phyloP scores from a whole-genome alignment of 2,797 vertebrate genomes.

The Onychomys leucogaster region DNA sequence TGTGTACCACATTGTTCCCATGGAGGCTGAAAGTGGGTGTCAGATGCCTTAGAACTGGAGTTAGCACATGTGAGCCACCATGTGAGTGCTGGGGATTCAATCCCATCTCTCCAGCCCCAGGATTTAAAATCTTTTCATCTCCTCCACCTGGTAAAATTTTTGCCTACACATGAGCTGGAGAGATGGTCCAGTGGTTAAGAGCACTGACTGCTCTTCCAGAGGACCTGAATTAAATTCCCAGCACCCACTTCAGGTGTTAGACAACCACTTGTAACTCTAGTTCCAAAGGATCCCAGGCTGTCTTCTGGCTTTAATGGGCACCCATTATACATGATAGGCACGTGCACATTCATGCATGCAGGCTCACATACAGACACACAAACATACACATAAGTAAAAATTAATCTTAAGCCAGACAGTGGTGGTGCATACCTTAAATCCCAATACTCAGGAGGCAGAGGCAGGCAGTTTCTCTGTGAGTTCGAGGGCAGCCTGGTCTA shows the following conservation, averaged over 20 bases:
- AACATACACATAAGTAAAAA: background rate
- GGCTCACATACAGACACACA: background rate
- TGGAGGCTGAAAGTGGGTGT: background rate
- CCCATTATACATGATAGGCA: background rate
- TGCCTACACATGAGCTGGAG: background rate
- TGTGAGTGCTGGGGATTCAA: background rate
- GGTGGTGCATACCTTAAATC: background rate
- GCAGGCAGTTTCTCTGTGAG: background rate
- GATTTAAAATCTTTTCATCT: background rate
- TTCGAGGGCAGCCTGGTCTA: background rate
- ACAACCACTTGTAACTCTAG: background rate
- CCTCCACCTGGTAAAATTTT: background rate
- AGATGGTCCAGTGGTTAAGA: background rate
- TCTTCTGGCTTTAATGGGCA: background rate
- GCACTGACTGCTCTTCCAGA: background rate
- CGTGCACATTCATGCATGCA: too few species aligned
- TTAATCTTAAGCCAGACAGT: background rate
- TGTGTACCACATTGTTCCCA: background rate
- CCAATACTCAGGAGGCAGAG: background rate
- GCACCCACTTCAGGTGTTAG: background rate
- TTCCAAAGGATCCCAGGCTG: background rate
- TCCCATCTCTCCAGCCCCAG: background rate
- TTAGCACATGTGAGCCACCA: background rate
- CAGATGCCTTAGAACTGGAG: background rate
- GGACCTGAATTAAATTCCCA: background rate